A percentile compares a stretch with the other conserved stretches of the same genome.
These are phyloP conservation scores for Boloria euphrosyne DNA, from an alignment of 2,888 invertebrate species.

Conservation along the genomic window DNA sequence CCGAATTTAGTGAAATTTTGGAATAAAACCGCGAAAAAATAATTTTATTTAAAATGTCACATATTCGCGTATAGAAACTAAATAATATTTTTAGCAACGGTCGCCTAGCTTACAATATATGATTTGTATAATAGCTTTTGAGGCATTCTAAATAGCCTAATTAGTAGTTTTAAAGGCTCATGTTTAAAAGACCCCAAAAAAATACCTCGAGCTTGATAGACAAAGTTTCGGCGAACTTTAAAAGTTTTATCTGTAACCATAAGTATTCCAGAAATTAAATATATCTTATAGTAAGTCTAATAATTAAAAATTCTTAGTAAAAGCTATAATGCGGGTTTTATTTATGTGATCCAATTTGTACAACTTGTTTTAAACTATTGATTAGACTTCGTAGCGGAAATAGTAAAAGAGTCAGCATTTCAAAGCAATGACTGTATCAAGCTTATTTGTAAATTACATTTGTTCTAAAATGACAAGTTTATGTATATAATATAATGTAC, in stretches of 20 bases:
- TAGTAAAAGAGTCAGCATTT: slow-evolving; percentile 18
- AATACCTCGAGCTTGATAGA: no score
- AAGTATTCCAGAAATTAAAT: slow-evolving; percentile 16
- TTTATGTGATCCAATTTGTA: slow-evolving; percentile 18
- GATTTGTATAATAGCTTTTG: no score
- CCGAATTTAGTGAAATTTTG: no score
- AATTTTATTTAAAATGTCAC: no score
- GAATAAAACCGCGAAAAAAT: no score
- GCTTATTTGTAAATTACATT: neutral
- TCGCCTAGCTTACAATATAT: no score
- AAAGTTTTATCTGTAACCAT: slow-evolving; percentile 15
- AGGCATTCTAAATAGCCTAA: no score
- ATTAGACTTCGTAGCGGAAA: slow-evolving; percentile 14
- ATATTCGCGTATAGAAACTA: no score
- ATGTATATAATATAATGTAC: neutral
- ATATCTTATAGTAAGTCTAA: slow-evolving; percentile 1
- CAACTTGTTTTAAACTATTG: slow-evolving; percentile 11
- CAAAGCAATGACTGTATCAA: slow-evolving; percentile 12
- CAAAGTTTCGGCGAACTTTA: neutral
- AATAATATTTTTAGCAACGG: no score
- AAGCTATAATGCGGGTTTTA: slow-evolving; percentile 17
- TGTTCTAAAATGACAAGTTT: neutral
- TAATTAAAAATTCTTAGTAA: slow-evolving; percentile 11
- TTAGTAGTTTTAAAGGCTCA: no score
- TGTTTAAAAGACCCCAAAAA: no score